These are phyloP conservation scores for Tribolium castaneum DNA, from an alignment of 1,140 invertebrate species.

Conservation along the genomic window DNA sequence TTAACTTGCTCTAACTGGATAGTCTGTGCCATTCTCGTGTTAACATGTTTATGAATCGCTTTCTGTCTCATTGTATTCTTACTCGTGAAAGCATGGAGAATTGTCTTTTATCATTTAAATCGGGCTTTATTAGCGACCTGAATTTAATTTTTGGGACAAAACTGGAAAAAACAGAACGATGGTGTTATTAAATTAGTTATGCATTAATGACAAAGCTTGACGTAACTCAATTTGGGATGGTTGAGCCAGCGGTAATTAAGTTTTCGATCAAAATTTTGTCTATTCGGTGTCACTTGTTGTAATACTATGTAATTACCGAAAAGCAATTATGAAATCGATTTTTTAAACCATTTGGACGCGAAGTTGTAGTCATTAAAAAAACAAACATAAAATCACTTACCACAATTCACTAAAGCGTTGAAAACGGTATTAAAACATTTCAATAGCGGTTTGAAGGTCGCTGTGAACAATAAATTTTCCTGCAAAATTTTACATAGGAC, in stretches of 20 bases:
- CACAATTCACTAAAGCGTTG: background rate
- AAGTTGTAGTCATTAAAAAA: background rate
- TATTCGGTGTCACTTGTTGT: background rate
- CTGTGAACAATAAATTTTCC: background rate
- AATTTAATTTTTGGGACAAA: background rate
- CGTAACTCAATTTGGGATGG: slow-evolving; percentile 13
- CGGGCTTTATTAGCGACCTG: background rate
- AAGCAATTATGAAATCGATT: too few species aligned
- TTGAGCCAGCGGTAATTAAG: slow-evolving; percentile 4
- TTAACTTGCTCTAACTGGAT: background rate
- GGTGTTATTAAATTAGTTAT: slow-evolving; percentile 15
- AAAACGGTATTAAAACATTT: background rate
- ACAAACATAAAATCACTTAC: background rate
- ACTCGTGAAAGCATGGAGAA: background rate
- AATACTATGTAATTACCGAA: too few species aligned
- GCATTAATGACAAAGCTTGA: slow-evolving; percentile 5
- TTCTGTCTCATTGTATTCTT: slow-evolving; percentile 4
- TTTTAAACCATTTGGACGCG: too few species aligned
- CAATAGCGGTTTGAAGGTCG: background rate
- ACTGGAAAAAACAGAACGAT: background rate
- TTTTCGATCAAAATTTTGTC: slow-evolving; percentile 11
- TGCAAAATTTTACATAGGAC: background rate
- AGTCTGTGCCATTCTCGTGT: background rate
- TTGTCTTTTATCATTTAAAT: background rate
- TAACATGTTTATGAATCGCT: background rate